Conservation (phyloP, 2,113 vertebrate genomes). For the Cacatua alba region DNA sequence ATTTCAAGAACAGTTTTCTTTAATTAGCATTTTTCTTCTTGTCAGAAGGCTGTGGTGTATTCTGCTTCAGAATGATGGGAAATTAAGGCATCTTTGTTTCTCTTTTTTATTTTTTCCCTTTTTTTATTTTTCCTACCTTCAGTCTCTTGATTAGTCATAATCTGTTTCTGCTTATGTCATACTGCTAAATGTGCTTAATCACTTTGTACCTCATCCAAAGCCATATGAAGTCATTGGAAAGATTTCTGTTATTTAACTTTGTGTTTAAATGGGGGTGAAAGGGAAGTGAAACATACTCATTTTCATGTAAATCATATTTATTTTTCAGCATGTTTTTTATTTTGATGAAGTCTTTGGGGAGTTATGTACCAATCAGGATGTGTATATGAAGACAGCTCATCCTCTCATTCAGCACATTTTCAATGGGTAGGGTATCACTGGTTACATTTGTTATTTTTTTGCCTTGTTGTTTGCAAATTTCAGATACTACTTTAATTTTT, state of each 20-base stretch:
- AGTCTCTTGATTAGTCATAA: not conserved
- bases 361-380: constrained; percentile 84
- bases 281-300: not conserved
- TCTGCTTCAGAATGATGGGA: not conserved
- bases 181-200: not conserved
- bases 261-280: not conserved
- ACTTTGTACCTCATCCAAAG: not conserved
- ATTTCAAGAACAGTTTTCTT: not conserved
- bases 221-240: not conserved
- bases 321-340: constrained; percentile 91
- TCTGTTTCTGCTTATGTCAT: not conserved
- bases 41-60: not conserved
- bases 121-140: not conserved
- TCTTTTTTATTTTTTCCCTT: not conserved
- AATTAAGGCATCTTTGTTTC: not conserved
- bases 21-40: not conserved
- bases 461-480: constrained; percentile 18
- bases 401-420: constrained; percentile 93
- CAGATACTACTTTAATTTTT: not conserved
- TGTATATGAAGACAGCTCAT: constrained; percentile 87
- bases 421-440: constrained; percentile 78
- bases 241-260: not conserved
- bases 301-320: constrained; percentile 62
- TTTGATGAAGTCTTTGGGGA: constrained; percentile 94
- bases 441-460: constrained; percentile 42